Percentiles rank a stretch among this genome's conserved stretches.
These are phyloP conservation scores for Bovichtus variegatus DNA, from an alignment of 2,797 vertebrate species.

Conservation along the genomic window DNA sequence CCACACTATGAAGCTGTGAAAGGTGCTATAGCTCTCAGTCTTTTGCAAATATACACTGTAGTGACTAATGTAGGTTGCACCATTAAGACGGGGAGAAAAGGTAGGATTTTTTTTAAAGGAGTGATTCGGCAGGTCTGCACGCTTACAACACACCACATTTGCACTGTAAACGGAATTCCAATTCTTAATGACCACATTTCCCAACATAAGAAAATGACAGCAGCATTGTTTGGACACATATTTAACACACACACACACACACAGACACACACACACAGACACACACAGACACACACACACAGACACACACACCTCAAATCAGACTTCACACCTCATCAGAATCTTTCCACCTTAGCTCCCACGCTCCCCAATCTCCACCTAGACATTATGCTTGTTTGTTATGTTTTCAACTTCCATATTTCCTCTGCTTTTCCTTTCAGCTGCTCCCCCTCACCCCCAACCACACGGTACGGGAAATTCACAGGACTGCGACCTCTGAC, in stretches of 20 bases:
- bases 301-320: constrained; percentile 18
- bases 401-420: constrained; percentile 85
- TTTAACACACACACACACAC: background rate
- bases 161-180: constrained; percentile 19
- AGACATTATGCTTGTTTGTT: constrained; percentile 82
- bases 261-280: background rate
- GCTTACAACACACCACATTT: constrained; percentile 1
- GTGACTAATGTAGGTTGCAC: constrained; percentile 57
- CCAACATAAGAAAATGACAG: constrained; percentile 29
- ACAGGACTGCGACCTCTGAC: constrained; percentile 67
- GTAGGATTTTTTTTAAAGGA: constrained; percentile 16
- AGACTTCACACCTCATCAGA: constrained; percentile 56
- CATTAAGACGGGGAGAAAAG: constrained; percentile 34
- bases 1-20: constrained; percentile 75
- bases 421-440: constrained; percentile 89
- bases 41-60: constrained; percentile 55
- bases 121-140: background rate
- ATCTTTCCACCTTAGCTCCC: constrained; percentile 55
- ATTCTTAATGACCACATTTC: constrained; percentile 29
- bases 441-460: constrained; percentile 75
- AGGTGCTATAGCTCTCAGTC: constrained; percentile 68
- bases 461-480: constrained; percentile 72
- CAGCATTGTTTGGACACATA: constrained; percentile 26
- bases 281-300: background rate
- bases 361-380: constrained; percentile 85